These are phyloP conservation scores for Horisme vitalbata DNA, from an alignment of 2,888 invertebrate species.

Conservation along the genomic window DNA sequence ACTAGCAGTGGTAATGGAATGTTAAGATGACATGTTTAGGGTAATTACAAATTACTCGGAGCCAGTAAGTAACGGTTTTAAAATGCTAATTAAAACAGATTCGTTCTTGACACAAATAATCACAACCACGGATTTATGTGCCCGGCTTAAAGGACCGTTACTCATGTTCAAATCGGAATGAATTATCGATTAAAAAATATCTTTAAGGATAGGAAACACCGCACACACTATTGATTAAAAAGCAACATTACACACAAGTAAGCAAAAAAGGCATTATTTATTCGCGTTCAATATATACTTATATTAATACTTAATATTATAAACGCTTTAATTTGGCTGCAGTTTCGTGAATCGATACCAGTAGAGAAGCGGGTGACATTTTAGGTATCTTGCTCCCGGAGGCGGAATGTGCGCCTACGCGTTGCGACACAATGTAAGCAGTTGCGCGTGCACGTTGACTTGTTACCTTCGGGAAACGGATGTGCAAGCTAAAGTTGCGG, in stretches of 20 bases:
- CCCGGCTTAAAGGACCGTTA: constrained; percentile 24
- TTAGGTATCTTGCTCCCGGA: constrained; percentile 22
- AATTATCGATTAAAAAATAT: no score
- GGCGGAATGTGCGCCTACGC: constrained; percentile 21
- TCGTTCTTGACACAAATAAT: constrained; percentile 55
- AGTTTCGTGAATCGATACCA: constrained; percentile 11
- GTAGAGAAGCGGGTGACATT: constrained; percentile 16
- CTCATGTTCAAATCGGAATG: constrained; percentile 9
- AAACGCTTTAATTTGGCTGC: no score
- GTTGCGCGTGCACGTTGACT: constrained; percentile 1
- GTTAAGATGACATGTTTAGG: constrained; percentile 23
- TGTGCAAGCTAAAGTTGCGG: constrained; percentile 42
- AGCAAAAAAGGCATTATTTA: no score
- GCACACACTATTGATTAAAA: no score
- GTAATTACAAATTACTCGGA: constrained; percentile 27
- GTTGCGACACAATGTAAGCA: constrained; percentile 9
- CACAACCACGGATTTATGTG: constrained; percentile 38
- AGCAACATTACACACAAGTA: no score
- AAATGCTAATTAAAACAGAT: constrained; percentile 49
- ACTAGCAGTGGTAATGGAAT: constrained; percentile 4
- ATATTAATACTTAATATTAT: no score
- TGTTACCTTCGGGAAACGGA: constrained; percentile 61
- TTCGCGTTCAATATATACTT: no score
- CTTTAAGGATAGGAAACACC: no score
- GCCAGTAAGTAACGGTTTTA: constrained; percentile 37